Evolutionary conservation across 2,113 vertebrate species (phyloP).

Genomic region (Psittacula cyanocephala): DNA sequence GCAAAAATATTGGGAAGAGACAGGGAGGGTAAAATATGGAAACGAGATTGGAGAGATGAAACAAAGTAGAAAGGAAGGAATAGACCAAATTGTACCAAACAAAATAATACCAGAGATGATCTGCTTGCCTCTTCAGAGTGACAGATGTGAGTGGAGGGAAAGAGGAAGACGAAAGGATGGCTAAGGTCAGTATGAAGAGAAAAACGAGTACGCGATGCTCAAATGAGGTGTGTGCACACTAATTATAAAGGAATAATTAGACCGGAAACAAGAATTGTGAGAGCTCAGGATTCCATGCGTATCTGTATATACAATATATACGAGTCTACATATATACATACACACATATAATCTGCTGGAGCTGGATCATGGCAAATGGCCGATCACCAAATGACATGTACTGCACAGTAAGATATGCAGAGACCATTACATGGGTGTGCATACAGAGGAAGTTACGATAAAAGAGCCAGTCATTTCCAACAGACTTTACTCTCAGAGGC

Average conservation of each 20-base stretch:
- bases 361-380: neutral
- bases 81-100: neutral
- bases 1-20: too few relatives aligned
- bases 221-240: neutral
- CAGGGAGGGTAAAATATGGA: neutral
- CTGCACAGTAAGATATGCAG: neutral
- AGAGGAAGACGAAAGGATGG: neutral
- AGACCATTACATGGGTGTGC: neutral
- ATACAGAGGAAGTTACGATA: neutral
- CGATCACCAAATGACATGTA: neutral
- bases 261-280: neutral
- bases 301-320: neutral
- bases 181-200: neutral
- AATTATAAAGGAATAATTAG: neutral
- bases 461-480: neutral
- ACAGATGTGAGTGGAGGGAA: neutral
- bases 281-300: neutral
- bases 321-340: neutral
- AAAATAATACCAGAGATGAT: neutral
- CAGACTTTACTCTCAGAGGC: fast-evolving
- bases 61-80: neutral
- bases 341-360: neutral
- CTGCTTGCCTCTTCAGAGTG: neutral
- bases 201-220: neutral
- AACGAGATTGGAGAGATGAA: neutral